These are phyloP conservation scores for Physeter macrocephalus DNA, from an alignment of 2,113 vertebrate species.

Conservation along the genomic window DNA sequence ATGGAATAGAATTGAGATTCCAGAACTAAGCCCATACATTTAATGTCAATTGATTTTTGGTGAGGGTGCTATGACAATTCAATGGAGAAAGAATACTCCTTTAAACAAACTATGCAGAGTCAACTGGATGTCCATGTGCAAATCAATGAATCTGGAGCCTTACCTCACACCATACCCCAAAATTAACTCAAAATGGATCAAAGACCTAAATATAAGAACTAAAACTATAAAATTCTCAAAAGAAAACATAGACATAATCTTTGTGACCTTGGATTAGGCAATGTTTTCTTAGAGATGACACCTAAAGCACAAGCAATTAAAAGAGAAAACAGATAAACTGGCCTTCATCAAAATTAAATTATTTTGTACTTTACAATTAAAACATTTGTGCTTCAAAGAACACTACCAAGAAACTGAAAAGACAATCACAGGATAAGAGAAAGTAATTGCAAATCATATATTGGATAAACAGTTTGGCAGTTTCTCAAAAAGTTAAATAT, in stretches of 20 bases:
- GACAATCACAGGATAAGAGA: background rate
- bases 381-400: background rate
- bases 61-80: background rate
- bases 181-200: background rate
- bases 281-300: background rate
- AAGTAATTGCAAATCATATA: background rate
- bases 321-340: background rate
- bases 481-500: background rate
- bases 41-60: background rate
- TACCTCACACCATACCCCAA: background rate
- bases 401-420: background rate
- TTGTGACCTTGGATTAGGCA: background rate
- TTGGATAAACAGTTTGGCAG: background rate
- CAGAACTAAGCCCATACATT: background rate
- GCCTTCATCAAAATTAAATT: background rate
- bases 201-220: background rate
- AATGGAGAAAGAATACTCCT: background rate
- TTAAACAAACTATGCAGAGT: background rate
- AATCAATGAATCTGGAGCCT: background rate
- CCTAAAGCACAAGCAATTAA: background rate
- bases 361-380: background rate
- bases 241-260: background rate
- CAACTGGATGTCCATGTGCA: background rate
- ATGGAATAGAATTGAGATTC: background rate
- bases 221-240: background rate